Conservation (phyloP, 1,140 invertebrate species). For the Platyura marginata region DNA sequence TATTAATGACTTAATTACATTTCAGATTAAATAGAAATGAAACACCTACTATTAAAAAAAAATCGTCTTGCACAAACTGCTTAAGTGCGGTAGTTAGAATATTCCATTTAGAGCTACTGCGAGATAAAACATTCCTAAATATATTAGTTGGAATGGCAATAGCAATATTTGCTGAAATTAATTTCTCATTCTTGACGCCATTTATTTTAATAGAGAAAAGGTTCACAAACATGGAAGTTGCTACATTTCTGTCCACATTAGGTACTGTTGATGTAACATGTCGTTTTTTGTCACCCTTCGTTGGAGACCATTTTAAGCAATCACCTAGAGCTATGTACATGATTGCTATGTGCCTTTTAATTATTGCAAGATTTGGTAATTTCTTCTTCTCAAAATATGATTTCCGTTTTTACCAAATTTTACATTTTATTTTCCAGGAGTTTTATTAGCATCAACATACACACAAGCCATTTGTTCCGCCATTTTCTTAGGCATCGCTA, state of each 20-base stretch:
- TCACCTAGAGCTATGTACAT: slow-evolving; percentile 40
- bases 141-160: slow-evolving; percentile 45
- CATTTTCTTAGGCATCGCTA: slow-evolving; percentile 35
- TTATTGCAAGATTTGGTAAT: slow-evolving; percentile 25
- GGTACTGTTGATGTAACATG: slow-evolving; percentile 35
- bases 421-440: slow-evolving; percentile 17
- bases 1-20: too few relatives aligned
- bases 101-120: slow-evolving; percentile 43
- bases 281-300: slow-evolving; percentile 39
- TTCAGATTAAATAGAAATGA: too few relatives aligned
- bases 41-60: too few relatives aligned
- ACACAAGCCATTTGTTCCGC: not conserved
- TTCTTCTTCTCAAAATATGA: too few relatives aligned
- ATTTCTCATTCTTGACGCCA: slow-evolving; percentile 46
- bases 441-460: not conserved
- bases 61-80: too few relatives aligned
- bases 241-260: slow-evolving; percentile 37
- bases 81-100: too few relatives aligned
- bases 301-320: slow-evolving; percentile 36
- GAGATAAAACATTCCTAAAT: slow-evolving; percentile 43
- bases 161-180: slow-evolving; percentile 45
- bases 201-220: slow-evolving; percentile 43
- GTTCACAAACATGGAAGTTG: slow-evolving; percentile 29
- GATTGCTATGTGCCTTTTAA: slow-evolving; percentile 34
- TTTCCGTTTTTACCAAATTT: too few relatives aligned